phyloP scores from a whole-genome alignment of 2,797 vertebrate species.

The Aratinga solstitialis region DNA sequence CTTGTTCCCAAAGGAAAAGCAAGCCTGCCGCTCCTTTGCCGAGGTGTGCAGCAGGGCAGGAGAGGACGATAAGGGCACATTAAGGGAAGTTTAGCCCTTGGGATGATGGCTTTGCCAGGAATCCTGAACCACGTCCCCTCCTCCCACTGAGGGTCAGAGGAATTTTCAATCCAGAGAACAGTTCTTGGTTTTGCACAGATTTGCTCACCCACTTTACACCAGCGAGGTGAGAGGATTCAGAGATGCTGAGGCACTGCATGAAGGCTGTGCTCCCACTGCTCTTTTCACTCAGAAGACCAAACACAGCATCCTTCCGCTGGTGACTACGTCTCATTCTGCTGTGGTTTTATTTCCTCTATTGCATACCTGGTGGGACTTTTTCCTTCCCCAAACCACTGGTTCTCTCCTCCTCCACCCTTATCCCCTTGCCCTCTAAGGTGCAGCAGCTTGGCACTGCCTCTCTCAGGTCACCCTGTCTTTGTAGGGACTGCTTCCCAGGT shows the following conservation, averaged over 20 bases:
- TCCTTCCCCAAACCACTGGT: neutral
- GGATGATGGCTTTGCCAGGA: neutral
- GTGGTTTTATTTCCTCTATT: neutral
- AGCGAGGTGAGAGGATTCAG: neutral
- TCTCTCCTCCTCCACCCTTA: neutral
- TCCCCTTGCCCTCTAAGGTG: neutral
- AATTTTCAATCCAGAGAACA: neutral
- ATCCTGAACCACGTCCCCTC: neutral
- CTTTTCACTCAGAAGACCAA: neutral
- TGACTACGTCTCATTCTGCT: neutral
- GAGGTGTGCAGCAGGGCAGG: neutral
- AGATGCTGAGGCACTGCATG: neutral
- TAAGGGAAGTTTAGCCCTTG: neutral
- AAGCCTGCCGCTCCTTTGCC: neutral
- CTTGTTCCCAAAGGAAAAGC: neutral
- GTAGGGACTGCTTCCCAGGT: neutral
- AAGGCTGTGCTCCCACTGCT: neutral
- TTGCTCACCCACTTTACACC: accelerated
- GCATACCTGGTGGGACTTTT: neutral
- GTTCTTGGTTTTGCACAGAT: neutral
- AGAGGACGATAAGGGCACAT: neutral
- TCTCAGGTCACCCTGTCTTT: neutral
- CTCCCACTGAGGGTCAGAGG: neutral
- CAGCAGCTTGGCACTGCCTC: neutral
- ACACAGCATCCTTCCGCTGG: neutral